These are phyloP conservation scores for Heterodera filipjevi DNA, from an alignment of 2,888 invertebrate genomes.

Conservation along the genomic window DNA sequence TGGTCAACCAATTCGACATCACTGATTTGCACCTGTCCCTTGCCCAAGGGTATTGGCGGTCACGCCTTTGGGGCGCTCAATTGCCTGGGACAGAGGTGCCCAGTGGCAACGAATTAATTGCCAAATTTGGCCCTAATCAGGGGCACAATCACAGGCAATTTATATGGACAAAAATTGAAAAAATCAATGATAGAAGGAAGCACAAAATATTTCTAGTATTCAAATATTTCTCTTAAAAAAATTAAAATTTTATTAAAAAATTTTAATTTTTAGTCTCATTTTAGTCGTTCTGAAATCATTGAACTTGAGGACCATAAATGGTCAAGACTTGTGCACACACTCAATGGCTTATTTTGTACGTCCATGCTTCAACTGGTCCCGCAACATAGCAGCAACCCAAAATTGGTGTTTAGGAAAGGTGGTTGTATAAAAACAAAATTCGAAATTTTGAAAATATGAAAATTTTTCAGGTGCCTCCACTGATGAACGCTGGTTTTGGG, in stretches of 20 bases:
- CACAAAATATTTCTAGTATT: too few species aligned
- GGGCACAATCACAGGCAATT: not conserved
- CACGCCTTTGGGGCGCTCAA: conserved; percentile 42
- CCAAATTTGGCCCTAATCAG: not conserved
- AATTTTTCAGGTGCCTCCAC: not conserved
- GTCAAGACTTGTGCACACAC: conserved; percentile 83
- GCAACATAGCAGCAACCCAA: conserved; percentile 82
- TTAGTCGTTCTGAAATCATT: conserved; percentile 74
- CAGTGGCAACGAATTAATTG: conserved; percentile 39
- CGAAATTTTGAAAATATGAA: not conserved
- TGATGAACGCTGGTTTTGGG: conserved; percentile 71
- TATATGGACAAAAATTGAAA: too few species aligned
- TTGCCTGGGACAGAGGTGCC: conserved; percentile 42
- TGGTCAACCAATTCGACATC: conserved; percentile 31
- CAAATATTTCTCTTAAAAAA: not conserved
- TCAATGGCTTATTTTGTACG: conserved; percentile 93
- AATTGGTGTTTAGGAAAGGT: conserved; percentile 74
- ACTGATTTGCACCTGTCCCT: conserved; percentile 39
- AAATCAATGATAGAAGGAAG: too few species aligned
- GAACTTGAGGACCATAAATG: conserved; percentile 71
- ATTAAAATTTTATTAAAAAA: not conserved
- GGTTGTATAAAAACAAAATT: conserved; percentile 15
- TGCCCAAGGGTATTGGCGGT: conserved; percentile 49
- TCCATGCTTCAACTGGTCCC: conserved; percentile 90
- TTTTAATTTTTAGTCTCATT: conserved; percentile 1